Evolutionary conservation across 2,113 vertebrate species (phyloP), one percentile per base, ranked within the genome.

Genomic region (Pteropus alecto): DNA sequence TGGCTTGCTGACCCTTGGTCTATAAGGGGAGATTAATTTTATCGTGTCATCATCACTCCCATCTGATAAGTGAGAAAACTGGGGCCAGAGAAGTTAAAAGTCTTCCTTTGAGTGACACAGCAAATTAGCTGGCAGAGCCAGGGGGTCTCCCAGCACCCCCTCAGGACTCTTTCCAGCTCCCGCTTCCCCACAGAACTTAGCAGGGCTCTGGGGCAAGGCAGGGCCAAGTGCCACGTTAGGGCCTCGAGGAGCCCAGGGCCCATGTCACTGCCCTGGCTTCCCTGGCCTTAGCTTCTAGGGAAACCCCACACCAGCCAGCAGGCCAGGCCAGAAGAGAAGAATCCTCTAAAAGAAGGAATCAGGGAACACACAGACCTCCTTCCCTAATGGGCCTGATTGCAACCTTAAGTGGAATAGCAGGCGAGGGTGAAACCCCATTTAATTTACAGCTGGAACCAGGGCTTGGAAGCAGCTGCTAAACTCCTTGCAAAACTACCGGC

Each of bases 331-430:
- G 46, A 54, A 71, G 19, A 96, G 86, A 76, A 78, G 79, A 96
- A 65, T 48, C 67, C 85, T 95, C 90, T 87, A 77, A 86, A 97
- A 92, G 90, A 48, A 33, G 38, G 82, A 91, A 74, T 19, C 12
- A 41, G 10, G 83, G 74, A 96, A 76, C 77, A 51, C 79, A 73
- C 63, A 73, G 97, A 14, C 41, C 92, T 90, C 81, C 71, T 73
- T 94, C 85, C 94, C 82, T 70, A 91, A 91, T 95, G 48, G 93
- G 93, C 61, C 91, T 90, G 94, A 87, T 54, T 78, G 74, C 84
- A 78, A 77, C 73, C 83, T 82, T 97, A 94, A 98, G 97, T 94
- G 71, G 89, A 97, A 97, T 65, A 95, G 89, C 98, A 98, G 95
- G 71, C 79, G 1, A 84, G n/a, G 87, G 87, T 95, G 56, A 94